A percentile compares a stretch with the other conserved stretches of the same genome.
Evolutionary conservation across 2,888 invertebrate genomes (phyloP).

Genomic region (Melinaea marsaeus): DNA sequence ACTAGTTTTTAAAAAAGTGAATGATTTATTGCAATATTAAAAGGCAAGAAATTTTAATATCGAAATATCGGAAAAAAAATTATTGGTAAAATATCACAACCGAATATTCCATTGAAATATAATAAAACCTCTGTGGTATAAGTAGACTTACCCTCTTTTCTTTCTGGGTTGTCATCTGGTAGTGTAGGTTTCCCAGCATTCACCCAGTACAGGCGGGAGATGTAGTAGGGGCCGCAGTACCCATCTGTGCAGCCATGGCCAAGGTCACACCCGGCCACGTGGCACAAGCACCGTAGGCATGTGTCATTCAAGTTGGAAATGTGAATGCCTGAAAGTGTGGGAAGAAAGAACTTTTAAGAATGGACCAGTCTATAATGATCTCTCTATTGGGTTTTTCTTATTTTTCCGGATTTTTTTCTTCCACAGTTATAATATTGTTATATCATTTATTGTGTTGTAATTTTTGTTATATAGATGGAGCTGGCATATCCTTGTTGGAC

Average conservation of each 20-base stretch:
- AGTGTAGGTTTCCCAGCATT: conserved; percentile 79
- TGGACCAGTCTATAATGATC: background rate
- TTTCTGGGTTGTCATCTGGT: conserved; percentile 75
- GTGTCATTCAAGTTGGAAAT: conserved; percentile 70
- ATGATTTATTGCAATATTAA: too few species aligned
- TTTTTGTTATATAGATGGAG: too few species aligned
- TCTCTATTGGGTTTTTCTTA: background rate
- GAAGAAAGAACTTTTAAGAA: background rate
- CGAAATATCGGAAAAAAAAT: too few species aligned
- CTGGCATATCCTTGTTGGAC: too few species aligned
- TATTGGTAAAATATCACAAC: too few species aligned
- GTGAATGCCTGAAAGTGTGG: conserved; percentile 48
- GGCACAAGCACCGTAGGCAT: conserved; percentile 79
- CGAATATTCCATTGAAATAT: too few species aligned
- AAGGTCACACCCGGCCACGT: conserved; percentile 77
- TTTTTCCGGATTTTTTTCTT: too few species aligned
- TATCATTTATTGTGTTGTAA: too few species aligned
- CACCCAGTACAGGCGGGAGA: conserved; percentile 81
- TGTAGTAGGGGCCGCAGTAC: conserved; percentile 81
- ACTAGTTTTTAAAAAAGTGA: too few species aligned
- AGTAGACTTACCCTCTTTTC: conserved; percentile 56
- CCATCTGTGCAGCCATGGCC: conserved; percentile 74
- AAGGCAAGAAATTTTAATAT: too few species aligned
- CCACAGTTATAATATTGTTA: too few species aligned
- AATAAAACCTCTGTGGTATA: too few species aligned